phyloP scores from a whole-genome alignment of 2,113 vertebrate species.

The Dicentrarchus labrax region DNA sequence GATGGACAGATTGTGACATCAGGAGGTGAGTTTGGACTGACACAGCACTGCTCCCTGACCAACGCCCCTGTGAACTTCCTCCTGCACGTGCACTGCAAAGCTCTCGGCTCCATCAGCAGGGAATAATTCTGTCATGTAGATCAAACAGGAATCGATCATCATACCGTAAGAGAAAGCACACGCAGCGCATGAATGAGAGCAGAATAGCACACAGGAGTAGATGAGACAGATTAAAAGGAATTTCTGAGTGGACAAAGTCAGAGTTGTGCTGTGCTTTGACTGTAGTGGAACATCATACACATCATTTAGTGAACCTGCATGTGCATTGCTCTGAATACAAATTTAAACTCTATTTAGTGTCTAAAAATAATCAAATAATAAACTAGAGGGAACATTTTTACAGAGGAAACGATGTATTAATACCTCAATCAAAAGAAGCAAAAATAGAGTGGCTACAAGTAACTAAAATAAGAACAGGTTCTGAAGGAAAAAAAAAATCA shows the following conservation, averaged over 20 bases:
- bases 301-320: conserved; percentile 17
- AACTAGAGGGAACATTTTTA: background rate
- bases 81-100: background rate
- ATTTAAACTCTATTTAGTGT: conserved; percentile 30
- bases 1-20: conserved; percentile 48
- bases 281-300: background rate
- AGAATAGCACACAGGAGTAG: conserved; percentile 19
- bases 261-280: conserved; percentile 23
- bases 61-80: background rate
- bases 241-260: conserved; percentile 59
- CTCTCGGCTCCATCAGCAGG: conserved; percentile 32
- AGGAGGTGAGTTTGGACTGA: conserved; percentile 42
- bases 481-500: background rate
- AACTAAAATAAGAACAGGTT: conserved; percentile 32
- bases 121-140: conserved; percentile 43
- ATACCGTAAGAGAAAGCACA: conserved; percentile 21
- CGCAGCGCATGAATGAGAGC: conserved; percentile 36
- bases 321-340: conserved; percentile 9
- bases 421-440: conserved; percentile 19
- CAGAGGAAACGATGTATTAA: conserved; percentile 12
- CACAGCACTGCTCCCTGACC: background rate
- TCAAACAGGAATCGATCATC: conserved; percentile 64
- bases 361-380: conserved; percentile 25
- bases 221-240: conserved; percentile 64
- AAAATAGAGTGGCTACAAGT: conserved; percentile 32